phyloP scores from a whole-genome alignment of 1,140 invertebrate species.

The Penaeus indicus region DNA sequence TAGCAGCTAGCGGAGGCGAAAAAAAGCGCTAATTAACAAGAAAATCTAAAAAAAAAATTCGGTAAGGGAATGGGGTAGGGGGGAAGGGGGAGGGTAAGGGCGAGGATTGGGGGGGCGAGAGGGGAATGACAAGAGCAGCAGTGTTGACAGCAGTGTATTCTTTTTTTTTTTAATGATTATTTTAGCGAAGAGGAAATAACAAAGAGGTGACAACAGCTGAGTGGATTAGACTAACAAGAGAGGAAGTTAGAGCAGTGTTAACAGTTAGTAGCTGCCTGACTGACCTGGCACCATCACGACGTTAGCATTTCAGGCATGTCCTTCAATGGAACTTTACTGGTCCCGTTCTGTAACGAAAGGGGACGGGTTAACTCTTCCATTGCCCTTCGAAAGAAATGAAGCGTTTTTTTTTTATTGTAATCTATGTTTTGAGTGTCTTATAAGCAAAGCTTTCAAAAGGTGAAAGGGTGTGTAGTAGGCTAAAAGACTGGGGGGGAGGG shows the following conservation, averaged over 20 bases:
- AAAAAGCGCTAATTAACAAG: no score
- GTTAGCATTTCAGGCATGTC: conserved; percentile 66
- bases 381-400: neutral
- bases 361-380: conserved; percentile 46
- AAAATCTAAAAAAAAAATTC: neutral
- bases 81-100: neutral
- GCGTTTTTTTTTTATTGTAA: no score
- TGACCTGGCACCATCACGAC: conserved; percentile 66
- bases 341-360: conserved; percentile 65
- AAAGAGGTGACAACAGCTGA: no score
- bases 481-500: neutral
- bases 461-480: neutral
- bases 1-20: no score
- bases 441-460: no score
- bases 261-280: conserved; percentile 56
- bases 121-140: neutral
- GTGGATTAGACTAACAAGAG: neutral
- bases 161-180: no score
- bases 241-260: conserved; percentile 21
- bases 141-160: conserved; percentile 32
- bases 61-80: no score
- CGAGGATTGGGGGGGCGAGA: neutral
- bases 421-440: no score
- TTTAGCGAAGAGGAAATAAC: no score
- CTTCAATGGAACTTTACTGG: conserved; percentile 65